These are phyloP conservation scores for Lacanobia oleracea DNA, from an alignment of 2,888 invertebrate genomes.

Conservation along the genomic window DNA sequence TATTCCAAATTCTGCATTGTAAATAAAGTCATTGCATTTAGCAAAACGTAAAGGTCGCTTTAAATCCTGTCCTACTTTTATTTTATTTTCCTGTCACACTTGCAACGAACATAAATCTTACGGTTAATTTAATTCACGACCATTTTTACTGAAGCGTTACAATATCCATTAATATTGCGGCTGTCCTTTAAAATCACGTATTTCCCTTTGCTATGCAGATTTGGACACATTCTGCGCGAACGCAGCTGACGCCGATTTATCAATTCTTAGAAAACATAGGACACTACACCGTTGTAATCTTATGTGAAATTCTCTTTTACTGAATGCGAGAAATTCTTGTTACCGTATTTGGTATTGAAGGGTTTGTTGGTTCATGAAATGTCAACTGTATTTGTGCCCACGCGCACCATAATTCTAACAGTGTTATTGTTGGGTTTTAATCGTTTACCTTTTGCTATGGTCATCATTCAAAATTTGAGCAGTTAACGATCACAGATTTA, in stretches of 20 bases:
- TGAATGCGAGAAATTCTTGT: conserved; percentile 37
- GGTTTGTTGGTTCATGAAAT: conserved; percentile 48
- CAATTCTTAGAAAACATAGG: conserved; percentile 56
- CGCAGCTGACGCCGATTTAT: conserved; percentile 73
- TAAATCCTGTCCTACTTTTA: conserved; percentile 33
- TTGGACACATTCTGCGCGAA: conserved; percentile 60
- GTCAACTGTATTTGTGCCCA: conserved; percentile 20
- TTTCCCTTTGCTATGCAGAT: conserved; percentile 53
- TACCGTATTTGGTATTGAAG: conserved; percentile 46
- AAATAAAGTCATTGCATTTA: conserved; percentile 26
- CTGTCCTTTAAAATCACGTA: conserved; percentile 34
- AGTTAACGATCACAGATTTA: neutral
- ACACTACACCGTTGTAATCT: conserved; percentile 53
- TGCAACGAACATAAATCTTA: conserved; percentile 52
- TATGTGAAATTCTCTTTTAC: conserved; percentile 49
- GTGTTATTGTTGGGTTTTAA: conserved; percentile 2
- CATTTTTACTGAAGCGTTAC: conserved; percentile 54
- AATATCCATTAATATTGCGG: conserved; percentile 55
- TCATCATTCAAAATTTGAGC: neutral
- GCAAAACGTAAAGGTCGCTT: conserved; percentile 14
- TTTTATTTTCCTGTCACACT: conserved; percentile 44
- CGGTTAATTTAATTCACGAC: conserved; percentile 52
- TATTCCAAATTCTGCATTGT: neutral
- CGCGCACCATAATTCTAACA: neutral
- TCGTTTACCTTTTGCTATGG: neutral